Base-by-base conservation (phyloP, 2,888 invertebrate species). In the Elgonia sp. region DNA sequence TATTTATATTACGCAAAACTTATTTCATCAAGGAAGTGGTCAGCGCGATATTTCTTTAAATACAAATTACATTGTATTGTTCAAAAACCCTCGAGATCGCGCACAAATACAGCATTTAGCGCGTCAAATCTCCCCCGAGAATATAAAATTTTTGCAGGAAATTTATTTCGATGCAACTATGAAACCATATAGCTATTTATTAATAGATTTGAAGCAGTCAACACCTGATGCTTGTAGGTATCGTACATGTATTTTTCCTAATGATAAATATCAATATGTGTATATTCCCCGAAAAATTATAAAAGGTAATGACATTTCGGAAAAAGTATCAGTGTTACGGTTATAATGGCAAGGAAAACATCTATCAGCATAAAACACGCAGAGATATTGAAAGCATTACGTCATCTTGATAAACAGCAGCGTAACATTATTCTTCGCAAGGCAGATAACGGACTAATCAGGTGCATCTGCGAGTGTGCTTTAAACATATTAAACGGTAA, bases 121-220 rank as follows among this genome's bases (percentile, higher is more conserved):
- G 1, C 2, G 7, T 5, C 46, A 46, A 16, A 7, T 46, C 2
- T 46, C 7, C 7, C 3, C 46, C 1, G 46, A 46, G 7, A 46
- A 46, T n/a, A 2, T 7, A 5, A 46, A 46, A 46, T 46, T 46
- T 46, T 16, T 46, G 7, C 55, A 57, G 10, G 55, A 57, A 20
- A 12, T 39, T 0, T 80, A 40, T 70, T 81, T 63, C 20, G 73
- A 82, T 42, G 73, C 82, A 10, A 82, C 82, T n/a, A 9, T n/a
- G 0, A 82, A 82, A 65, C 73, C 73, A 8, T 42, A 79, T 46
- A 67, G 67, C 0, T 79, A 79, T 57, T 67, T 79, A n/a, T 67
- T 79, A 7, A 1, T 79, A 6, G 67, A 79, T 63, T 21, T 79
- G 20, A 79, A 79, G 8, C 79, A 79, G 20, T 10, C 14, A 0